Evolutionary conservation across 2,888 invertebrate genomes (phyloP), one percentile per base, ranked within the genome.

Genomic region (Athalia cordata): DNA sequence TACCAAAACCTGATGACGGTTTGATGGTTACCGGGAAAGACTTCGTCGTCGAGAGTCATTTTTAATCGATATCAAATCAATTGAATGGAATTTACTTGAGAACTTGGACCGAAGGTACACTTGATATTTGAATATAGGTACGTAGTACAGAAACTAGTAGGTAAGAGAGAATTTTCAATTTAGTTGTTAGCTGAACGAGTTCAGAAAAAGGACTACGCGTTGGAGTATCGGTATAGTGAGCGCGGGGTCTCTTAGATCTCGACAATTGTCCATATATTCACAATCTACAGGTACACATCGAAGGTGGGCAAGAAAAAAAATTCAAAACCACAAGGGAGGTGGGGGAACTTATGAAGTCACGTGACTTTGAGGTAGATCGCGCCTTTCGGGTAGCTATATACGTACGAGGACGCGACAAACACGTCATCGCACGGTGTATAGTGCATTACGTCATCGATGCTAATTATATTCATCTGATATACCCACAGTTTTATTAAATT

Each of bases 1-100:
- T 87, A 89, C 89, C 89, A 85, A 81, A 84, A 84, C 61, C 85
- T 85, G 77, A 89, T 84, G 29, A 87, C 85, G 0, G 89, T 89
- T 83, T 87, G 89, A 80, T 89, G 88, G 74, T 81, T 81, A 9
- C 87, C 86, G 5, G 89, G 89, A 81, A 88, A 88, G 4, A 89
- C 81, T 67, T 88, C 85, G 78, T 88, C 85, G 81, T 87, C 84
- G 76, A 84, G 79, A 77, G 83, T 80, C 85, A 86, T 78, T 64
- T 64, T 75, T 29, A 1, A 29, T 29, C 29, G 29, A 29, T 29
- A 29, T 29, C 2, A 0, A 29, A 29, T 29, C 29, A 29, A 29
- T 29, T 29, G 29, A 29, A 29, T 29, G 29, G 29, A 29, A 29
- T 29, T 29, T 29, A 29, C 29, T 29, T 29, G 29, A 29, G 29